Percentiles rank a stretch among this genome's conserved stretches.
Evolutionary conservation across 2,888 invertebrate species (phyloP).

Genomic region (Drosophila monieri): DNA sequence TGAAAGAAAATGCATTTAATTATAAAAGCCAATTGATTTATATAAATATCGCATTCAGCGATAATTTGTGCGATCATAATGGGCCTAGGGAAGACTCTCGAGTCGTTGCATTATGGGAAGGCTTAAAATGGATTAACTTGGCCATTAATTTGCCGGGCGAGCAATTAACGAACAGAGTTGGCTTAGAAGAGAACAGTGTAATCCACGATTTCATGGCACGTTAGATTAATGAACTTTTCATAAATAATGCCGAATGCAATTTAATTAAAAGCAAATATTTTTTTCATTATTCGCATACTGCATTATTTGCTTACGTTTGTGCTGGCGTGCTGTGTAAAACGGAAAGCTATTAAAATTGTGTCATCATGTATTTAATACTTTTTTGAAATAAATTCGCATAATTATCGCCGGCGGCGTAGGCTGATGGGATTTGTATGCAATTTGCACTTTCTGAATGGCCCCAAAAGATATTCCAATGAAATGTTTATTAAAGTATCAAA

Average conservation of each 20-base stretch:
- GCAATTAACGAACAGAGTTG: slow-evolving; percentile 42
- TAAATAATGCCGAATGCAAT: slow-evolving; percentile 51
- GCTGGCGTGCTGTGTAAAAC: slow-evolving; percentile 32
- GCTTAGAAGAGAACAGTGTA: slow-evolving; percentile 39
- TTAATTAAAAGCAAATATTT: slow-evolving; percentile 57
- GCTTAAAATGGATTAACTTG: slow-evolving; percentile 34
- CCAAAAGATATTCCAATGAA: slow-evolving; percentile 41
- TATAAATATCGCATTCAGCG: slow-evolving; percentile 18
- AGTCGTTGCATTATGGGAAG: slow-evolving; percentile 9
- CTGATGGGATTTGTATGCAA: slow-evolving; percentile 43
- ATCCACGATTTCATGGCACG: slow-evolving; percentile 33
- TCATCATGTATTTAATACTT: slow-evolving; percentile 45
- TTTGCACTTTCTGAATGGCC: slow-evolving; percentile 40
- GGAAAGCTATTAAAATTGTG: slow-evolving; percentile 53
- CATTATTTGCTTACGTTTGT: slow-evolving; percentile 22
- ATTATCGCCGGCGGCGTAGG: slow-evolving; percentile 26
- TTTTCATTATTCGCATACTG: slow-evolving; percentile 13
- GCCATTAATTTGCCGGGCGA: slow-evolving; percentile 30
- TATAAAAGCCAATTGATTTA: slow-evolving; percentile 33
- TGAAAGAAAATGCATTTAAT: slow-evolving; percentile 20
- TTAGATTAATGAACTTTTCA: slow-evolving; percentile 48
- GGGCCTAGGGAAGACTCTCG: slow-evolving; percentile 6
- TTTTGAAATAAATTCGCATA: slow-evolving; percentile 48
- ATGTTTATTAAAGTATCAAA: slow-evolving; percentile 55
- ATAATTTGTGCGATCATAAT: slow-evolving; percentile 22